phyloP scores from a whole-genome alignment of 2,113 vertebrate genomes.

The Epinephelus lanceolatus region DNA sequence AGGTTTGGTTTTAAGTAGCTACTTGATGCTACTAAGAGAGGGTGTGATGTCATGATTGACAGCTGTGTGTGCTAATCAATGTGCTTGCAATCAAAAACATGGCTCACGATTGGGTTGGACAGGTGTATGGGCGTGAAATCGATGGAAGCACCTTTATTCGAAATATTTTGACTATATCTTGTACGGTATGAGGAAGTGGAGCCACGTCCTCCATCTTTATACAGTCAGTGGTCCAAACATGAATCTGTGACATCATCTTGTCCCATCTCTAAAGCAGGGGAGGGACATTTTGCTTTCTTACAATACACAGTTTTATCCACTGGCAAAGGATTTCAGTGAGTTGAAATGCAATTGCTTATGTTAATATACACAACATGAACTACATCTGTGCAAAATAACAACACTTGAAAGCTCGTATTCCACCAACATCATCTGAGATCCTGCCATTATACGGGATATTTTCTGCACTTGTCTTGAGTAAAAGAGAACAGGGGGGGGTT shows the following conservation, averaged over 20 bases:
- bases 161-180: too few relatives aligned
- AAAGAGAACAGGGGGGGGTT: conserved; percentile 3
- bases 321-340: neutral
- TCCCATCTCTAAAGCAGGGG: neutral
- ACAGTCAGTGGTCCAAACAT: neutral
- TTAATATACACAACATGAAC: neutral
- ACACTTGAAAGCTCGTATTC: neutral
- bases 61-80: too few relatives aligned
- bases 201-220: too few relatives aligned
- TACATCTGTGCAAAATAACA: neutral
- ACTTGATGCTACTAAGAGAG: too few relatives aligned
- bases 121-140: too few relatives aligned
- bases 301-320: neutral
- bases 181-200: too few relatives aligned
- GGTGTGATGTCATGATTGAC: too few relatives aligned
- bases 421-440: neutral
- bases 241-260: neutral
- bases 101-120: too few relatives aligned
- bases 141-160: too few relatives aligned
- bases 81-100: too few relatives aligned
- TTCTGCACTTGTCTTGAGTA: conserved; percentile 5
- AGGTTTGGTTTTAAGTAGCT: too few relatives aligned
- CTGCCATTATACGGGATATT: neutral
- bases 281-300: neutral
- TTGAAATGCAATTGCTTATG: neutral